Evolutionary conservation across 2,797 vertebrate genomes (phyloP).

Genomic region (Coranthus polyacanthus): DNA sequence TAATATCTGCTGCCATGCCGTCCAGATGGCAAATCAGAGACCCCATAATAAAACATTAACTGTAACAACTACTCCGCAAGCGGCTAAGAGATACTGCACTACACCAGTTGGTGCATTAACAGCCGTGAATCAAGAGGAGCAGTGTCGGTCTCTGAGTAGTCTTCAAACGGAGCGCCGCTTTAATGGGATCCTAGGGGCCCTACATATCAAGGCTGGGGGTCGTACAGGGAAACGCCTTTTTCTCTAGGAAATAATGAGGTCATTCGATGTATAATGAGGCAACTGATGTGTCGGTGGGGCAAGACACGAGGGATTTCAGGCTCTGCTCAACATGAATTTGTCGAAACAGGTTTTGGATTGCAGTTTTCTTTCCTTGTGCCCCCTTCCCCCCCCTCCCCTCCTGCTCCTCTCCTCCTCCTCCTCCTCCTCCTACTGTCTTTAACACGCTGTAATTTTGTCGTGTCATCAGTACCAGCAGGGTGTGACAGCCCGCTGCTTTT

Average conservation of each 20-base stretch:
- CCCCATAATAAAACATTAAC: conserved; percentile 73
- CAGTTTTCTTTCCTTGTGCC: conserved; percentile 43
- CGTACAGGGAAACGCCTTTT: conserved; percentile 66
- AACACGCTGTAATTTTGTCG: conserved; percentile 74
- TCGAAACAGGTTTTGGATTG: conserved; percentile 62
- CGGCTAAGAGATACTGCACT: conserved; percentile 52
- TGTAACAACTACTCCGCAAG: conserved; percentile 67
- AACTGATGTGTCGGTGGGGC: conserved; percentile 49
- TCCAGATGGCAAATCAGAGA: conserved; percentile 80
- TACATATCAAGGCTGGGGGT: conserved; percentile 69
- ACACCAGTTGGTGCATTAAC: conserved; percentile 70
- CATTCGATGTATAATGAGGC: conserved; percentile 75
- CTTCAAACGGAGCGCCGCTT: conserved; percentile 65
- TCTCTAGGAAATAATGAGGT: conserved; percentile 81
- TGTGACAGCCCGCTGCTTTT: conserved; percentile 80
- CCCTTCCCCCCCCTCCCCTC: background rate
- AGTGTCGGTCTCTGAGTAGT: conserved; percentile 66
- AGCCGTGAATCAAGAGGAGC: conserved; percentile 63
- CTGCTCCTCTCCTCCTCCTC: conserved; percentile 9
- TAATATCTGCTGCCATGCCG: conserved; percentile 40
- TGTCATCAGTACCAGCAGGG: conserved; percentile 76
- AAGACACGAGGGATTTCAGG: conserved; percentile 60
- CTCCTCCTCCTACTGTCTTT: conserved; percentile 57
- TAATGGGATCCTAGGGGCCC: conserved; percentile 76
- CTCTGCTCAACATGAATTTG: conserved; percentile 65